phyloP scores from a whole-genome alignment of 2,888 invertebrate genomes.

The Fabriciana adippe region DNA sequence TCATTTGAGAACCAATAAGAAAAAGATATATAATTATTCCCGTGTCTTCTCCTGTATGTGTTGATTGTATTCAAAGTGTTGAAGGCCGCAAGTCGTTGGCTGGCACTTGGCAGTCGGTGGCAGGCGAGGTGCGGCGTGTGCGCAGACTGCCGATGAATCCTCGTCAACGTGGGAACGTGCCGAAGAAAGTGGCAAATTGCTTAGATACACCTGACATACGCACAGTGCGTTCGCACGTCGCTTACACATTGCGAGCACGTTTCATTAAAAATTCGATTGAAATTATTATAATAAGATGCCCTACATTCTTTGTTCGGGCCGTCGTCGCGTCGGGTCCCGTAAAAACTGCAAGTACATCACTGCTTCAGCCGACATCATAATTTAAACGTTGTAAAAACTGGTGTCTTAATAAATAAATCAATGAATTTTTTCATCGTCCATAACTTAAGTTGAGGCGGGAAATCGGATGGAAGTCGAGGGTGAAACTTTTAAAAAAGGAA shows the following conservation, averaged over 20 bases:
- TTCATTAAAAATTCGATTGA: slow-evolving; percentile 54
- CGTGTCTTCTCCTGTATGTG: slow-evolving; percentile 7
- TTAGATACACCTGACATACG: slow-evolving; percentile 27
- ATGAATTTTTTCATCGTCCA: slow-evolving; percentile 73
- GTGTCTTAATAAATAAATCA: slow-evolving; percentile 76
- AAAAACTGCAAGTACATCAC: slow-evolving; percentile 52
- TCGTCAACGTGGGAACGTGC: slow-evolving; percentile 45
- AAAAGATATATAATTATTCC: slow-evolving; percentile 1
- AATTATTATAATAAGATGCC: slow-evolving; percentile 41
- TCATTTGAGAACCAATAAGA: too few relatives aligned
- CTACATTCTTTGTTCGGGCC: slow-evolving; percentile 42
- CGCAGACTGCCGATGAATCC: slow-evolving; percentile 43
- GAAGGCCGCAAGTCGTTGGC: slow-evolving; percentile 40
- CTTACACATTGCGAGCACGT: slow-evolving; percentile 47
- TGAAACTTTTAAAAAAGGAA: slow-evolving; percentile 82
- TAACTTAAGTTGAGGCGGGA: slow-evolving; percentile 77
- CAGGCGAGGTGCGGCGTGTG: slow-evolving; percentile 36
- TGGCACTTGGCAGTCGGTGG: slow-evolving; percentile 25
- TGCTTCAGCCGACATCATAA: slow-evolving; percentile 71
- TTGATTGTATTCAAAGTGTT: slow-evolving; percentile 24
- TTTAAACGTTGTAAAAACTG: slow-evolving; percentile 71
- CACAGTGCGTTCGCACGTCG: slow-evolving; percentile 31
- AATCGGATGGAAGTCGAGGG: slow-evolving; percentile 80
- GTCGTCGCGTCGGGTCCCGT: slow-evolving; percentile 42
- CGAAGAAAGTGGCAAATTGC: slow-evolving; percentile 42